These are phyloP conservation scores for Archips crataeganus DNA, from an alignment of 2,888 invertebrate genomes.

Conservation along the genomic window DNA sequence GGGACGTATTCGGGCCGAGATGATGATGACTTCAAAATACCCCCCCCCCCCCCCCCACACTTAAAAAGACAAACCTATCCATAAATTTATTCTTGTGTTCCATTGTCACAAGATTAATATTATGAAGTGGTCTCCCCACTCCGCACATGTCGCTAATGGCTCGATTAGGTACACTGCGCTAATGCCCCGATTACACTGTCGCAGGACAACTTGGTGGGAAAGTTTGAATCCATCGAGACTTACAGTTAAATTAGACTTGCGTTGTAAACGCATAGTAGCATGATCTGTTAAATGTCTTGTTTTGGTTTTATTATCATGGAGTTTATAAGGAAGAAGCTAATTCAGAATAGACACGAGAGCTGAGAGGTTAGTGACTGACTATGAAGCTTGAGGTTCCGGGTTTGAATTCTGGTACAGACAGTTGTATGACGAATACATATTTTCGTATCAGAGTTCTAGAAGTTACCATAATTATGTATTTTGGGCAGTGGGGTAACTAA, in stretches of 20 bases:
- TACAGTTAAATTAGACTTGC: neutral
- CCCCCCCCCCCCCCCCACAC: no score
- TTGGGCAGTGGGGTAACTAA: no score
- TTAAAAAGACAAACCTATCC: neutral
- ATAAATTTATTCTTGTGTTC: neutral
- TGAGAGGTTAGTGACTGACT: no score
- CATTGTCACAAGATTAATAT: neutral
- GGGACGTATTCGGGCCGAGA: no score
- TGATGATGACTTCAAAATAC: no score
- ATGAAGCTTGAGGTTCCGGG: no score
- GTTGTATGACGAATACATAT: no score
- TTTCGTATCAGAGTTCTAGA: no score
- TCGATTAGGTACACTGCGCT: slow-evolving; percentile 17
- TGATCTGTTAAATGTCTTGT: neutral
- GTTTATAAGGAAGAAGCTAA: no score
- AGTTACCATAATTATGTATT: no score
- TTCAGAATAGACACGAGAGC: no score
- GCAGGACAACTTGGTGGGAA: slow-evolving; percentile 9
- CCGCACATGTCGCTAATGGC: neutral
- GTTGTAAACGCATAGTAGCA: neutral
- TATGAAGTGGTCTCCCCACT: neutral
- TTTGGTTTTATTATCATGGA: neutral
- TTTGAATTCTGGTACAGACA: no score
- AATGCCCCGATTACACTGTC: slow-evolving; percentile 2
- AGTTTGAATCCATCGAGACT: neutral